Evolutionary conservation across 2,888 invertebrate genomes (phyloP).

Genomic region (Sinelater perroti): DNA sequence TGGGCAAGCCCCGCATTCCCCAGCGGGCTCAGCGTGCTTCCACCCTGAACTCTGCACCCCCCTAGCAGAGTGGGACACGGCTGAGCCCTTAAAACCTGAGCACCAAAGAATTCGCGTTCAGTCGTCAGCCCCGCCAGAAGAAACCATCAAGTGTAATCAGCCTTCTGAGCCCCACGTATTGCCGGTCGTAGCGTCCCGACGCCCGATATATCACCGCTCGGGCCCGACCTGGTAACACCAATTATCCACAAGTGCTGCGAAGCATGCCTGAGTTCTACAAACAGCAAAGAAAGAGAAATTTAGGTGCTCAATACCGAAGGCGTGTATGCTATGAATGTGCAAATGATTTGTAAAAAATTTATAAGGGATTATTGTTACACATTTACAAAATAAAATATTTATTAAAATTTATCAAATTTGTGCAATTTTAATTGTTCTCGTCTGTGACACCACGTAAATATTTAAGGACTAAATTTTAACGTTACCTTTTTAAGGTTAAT

Average conservation of each 20-base stretch:
- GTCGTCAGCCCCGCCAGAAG: too few species aligned
- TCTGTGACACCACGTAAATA: background rate
- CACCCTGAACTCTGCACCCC: too few species aligned
- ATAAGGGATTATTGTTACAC: background rate
- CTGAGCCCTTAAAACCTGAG: too few species aligned
- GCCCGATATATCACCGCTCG: too few species aligned
- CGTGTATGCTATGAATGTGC: background rate
- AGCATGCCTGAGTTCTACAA: background rate
- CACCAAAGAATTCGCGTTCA: too few species aligned
- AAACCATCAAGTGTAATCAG: too few species aligned
- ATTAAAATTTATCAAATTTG: background rate
- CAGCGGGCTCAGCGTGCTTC: too few species aligned
- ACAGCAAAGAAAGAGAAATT: background rate
- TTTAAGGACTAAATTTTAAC: background rate
- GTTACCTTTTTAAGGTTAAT: background rate
- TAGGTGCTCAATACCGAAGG: background rate
- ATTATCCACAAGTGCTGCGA: background rate
- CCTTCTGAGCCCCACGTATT: too few species aligned
- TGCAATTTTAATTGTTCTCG: background rate
- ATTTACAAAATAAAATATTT: background rate
- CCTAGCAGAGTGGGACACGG: too few species aligned
- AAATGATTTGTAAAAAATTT: background rate
- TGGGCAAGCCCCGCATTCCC: too few species aligned
- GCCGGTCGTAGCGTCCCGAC: too few species aligned
- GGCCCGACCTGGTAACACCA: too few species aligned